Conservation (phyloP, 1,140 invertebrate species). For the Megathymus violae region DNA sequence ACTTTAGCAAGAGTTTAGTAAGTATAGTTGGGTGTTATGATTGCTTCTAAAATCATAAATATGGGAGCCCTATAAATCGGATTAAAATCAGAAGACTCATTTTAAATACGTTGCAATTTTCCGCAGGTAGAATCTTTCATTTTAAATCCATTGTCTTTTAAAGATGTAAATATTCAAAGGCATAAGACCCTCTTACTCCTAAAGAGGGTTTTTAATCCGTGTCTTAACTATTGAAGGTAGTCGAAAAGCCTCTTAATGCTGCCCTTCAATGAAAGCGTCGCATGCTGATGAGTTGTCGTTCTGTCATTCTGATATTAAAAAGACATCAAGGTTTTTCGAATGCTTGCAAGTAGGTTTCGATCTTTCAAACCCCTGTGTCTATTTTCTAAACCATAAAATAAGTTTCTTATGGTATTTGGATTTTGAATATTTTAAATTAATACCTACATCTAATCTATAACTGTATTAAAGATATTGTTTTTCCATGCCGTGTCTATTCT, state of each 20-base stretch:
- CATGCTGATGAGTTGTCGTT: slow-evolving; percentile 8
- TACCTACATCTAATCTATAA: too few relatives aligned
- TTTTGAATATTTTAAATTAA: too few relatives aligned
- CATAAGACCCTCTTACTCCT: slow-evolving; percentile 19
- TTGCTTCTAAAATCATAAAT: neutral
- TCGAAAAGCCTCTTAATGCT: slow-evolving; percentile 24
- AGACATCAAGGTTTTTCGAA: neutral
- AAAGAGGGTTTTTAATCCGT: slow-evolving; percentile 30
- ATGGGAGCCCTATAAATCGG: neutral
- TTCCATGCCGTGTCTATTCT: too few relatives aligned
- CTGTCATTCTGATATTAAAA: neutral
- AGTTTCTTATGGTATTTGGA: too few relatives aligned
- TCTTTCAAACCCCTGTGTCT: too few relatives aligned
- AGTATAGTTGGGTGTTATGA: too few relatives aligned
- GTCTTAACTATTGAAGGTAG: slow-evolving; percentile 25
- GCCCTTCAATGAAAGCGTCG: slow-evolving; percentile 16
- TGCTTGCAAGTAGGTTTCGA: slow-evolving; percentile 1
- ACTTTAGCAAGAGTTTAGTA: too few relatives aligned
- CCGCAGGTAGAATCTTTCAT: slow-evolving; percentile 3
- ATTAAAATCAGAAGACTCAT: neutral
- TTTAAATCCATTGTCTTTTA: slow-evolving; percentile 10
- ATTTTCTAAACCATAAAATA: too few relatives aligned
- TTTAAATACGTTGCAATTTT: neutral
- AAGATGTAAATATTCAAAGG: slow-evolving; percentile 24
- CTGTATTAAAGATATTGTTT: too few relatives aligned